A percentile compares a stretch with the other conserved stretches of the same genome.
phyloP scores from a whole-genome alignment of 2,888 invertebrate genomes.

The Brachypalpus laphriformis region DNA sequence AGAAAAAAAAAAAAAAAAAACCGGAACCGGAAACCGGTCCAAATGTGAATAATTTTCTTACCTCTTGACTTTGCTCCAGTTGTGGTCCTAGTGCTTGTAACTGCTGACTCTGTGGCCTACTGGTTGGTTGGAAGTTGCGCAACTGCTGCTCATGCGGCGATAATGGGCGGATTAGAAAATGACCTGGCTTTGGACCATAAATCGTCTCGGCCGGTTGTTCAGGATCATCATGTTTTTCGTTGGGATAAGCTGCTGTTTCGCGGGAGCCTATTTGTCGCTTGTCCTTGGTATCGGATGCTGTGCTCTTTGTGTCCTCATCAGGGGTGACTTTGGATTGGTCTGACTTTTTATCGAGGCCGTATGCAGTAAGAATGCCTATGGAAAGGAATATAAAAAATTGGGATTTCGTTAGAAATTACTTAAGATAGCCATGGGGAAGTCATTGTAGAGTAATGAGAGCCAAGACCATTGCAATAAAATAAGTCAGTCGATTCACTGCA shows the following conservation, averaged over 20 bases:
- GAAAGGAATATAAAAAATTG: constrained; percentile 14
- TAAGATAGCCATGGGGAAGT: neutral
- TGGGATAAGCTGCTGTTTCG: constrained; percentile 79
- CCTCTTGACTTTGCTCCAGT: constrained; percentile 82
- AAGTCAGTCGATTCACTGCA: neutral
- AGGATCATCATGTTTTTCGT: constrained; percentile 79
- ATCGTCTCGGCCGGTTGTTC: constrained; percentile 81
- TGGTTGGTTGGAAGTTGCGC: constrained; percentile 80
- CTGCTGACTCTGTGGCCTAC: constrained; percentile 79
- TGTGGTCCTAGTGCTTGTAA: constrained; percentile 68
- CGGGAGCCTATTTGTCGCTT: constrained; percentile 81
- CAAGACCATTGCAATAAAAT: neutral
- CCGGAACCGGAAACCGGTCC: constrained; percentile 44
- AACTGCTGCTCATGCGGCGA: constrained; percentile 80
- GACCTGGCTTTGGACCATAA: constrained; percentile 80
- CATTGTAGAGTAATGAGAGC: neutral
- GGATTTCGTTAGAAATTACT: neutral
- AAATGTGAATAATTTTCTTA: constrained; percentile 73
- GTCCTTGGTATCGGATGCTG: constrained; percentile 78
- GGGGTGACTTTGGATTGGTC: constrained; percentile 75
- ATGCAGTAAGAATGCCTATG: constrained; percentile 75
- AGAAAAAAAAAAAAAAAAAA: constrained; percentile 6
- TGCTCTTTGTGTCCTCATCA: constrained; percentile 24
- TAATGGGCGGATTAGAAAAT: constrained; percentile 81
- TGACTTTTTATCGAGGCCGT: constrained; percentile 75